Percentiles rank a stretch among this genome's conserved stretches.
phyloP scores from a whole-genome alignment of 2,113 vertebrate genomes.

The Taxidea taxus region DNA sequence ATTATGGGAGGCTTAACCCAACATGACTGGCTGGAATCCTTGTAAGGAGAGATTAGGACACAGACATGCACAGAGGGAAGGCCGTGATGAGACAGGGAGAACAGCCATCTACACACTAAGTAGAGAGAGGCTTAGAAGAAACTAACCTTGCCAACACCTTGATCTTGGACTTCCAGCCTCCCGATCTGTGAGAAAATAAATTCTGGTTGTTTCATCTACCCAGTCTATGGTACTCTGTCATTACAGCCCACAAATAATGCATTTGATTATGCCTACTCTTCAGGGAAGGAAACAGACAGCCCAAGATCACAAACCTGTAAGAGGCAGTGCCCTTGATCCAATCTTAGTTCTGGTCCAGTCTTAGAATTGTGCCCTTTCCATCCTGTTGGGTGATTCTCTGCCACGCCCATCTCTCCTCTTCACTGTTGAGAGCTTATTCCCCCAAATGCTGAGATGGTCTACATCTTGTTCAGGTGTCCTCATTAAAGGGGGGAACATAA shows the following conservation, averaged over 20 bases:
- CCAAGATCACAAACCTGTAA: neutral
- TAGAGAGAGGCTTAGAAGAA: neutral
- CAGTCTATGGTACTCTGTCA: neutral
- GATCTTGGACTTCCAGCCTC: neutral
- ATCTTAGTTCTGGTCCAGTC: neutral
- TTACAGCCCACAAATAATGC: neutral
- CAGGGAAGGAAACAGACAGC: neutral
- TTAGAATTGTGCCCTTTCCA: neutral
- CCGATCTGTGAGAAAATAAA: neutral
- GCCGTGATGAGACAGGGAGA: neutral
- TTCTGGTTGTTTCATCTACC: neutral
- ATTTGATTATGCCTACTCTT: neutral
- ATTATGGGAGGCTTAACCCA: neutral
- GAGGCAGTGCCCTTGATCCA: neutral
- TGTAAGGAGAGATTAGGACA: neutral
- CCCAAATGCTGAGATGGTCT: neutral
- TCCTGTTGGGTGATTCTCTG: neutral
- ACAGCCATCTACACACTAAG: neutral
- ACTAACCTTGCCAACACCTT: neutral
- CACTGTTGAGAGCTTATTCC: neutral
- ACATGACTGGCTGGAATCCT: neutral
- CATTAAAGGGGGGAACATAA: neutral
- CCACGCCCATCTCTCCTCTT: neutral
- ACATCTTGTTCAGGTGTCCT: neutral
- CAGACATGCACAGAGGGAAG: neutral